phyloP scores from a whole-genome alignment of 2,888 invertebrate genomes.

The Oscheius onirici region DNA sequence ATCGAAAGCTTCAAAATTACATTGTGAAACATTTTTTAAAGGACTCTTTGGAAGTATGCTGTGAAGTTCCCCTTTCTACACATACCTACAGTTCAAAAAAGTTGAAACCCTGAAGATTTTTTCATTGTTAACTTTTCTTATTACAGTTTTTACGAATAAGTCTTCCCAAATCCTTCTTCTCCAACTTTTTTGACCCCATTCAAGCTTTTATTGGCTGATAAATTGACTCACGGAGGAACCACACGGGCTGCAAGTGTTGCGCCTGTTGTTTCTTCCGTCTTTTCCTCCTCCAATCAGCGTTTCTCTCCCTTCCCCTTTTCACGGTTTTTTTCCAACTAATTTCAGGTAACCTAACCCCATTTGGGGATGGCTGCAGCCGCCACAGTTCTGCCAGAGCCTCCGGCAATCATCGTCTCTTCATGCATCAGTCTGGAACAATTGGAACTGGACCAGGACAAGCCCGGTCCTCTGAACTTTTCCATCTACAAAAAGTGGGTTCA shows the following conservation, averaged over 20 bases:
- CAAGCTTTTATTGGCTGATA: too few relatives aligned
- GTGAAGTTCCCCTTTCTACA: too few relatives aligned
- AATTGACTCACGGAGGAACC: too few relatives aligned
- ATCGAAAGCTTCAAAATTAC: too few relatives aligned
- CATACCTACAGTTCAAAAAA: too few relatives aligned
- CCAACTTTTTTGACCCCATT: too few relatives aligned
- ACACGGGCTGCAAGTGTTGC: background rate
- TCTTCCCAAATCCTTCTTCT: too few relatives aligned
- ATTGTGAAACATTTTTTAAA: too few relatives aligned
- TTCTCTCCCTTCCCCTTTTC: background rate
- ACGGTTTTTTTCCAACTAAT: background rate
- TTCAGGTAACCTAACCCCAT: background rate
- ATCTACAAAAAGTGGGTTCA: conserved; percentile 23
- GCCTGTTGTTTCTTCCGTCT: background rate
- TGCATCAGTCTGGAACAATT: conserved; percentile 19
- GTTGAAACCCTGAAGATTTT: too few relatives aligned
- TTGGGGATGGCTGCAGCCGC: background rate
- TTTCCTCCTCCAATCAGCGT: background rate
- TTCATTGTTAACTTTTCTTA: too few relatives aligned
- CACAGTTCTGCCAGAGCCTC: background rate
- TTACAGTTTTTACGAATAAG: too few relatives aligned
- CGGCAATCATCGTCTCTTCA: conserved; percentile 19
- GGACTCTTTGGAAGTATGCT: too few relatives aligned
- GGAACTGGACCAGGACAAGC: conserved; percentile 6
- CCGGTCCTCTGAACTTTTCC: conserved; percentile 9